These are phyloP conservation scores for Bergia puertoricense DNA, from an alignment of 92 coral and sea anemone genomes.

Conservation along the genomic window DNA sequence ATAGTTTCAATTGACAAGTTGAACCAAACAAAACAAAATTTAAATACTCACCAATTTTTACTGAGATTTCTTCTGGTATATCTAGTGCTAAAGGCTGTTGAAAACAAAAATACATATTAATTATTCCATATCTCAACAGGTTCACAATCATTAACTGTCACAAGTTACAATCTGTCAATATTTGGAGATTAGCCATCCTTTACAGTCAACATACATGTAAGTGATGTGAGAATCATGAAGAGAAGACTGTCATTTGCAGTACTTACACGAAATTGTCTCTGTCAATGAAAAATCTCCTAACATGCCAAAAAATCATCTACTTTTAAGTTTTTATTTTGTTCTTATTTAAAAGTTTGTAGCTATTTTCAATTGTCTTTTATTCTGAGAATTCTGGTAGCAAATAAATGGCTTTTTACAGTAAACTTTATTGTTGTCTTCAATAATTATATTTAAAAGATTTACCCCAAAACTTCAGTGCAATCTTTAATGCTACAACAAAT, in stretches of 20 bases:
- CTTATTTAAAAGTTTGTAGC: neutral
- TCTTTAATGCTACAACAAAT: too few relatives aligned
- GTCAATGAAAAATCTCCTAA: neutral
- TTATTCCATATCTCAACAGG: neutral
- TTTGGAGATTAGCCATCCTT: too few relatives aligned
- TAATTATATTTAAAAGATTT: too few relatives aligned
- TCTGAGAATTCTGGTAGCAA: neutral
- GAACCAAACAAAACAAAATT: neutral
- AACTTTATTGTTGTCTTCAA: too few relatives aligned
- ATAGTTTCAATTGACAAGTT: neutral
- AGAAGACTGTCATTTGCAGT: neutral
- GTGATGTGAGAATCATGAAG: neutral
- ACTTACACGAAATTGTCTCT: neutral
- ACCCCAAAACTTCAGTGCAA: neutral
- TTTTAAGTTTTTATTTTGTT: too few relatives aligned
- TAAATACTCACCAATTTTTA: constrained; percentile 30
- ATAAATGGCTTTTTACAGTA: too few relatives aligned
- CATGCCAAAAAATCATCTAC: neutral
- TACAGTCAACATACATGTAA: neutral
- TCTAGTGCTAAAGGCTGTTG: constrained; percentile 26
- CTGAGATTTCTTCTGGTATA: constrained; percentile 28
- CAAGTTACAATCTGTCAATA: neutral
- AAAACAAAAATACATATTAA: neutral
- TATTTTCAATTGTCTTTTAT: neutral
- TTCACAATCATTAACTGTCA: neutral